Evolutionary conservation across 1,140 invertebrate species (phyloP).

Genomic region (Popillia japonica): DNA sequence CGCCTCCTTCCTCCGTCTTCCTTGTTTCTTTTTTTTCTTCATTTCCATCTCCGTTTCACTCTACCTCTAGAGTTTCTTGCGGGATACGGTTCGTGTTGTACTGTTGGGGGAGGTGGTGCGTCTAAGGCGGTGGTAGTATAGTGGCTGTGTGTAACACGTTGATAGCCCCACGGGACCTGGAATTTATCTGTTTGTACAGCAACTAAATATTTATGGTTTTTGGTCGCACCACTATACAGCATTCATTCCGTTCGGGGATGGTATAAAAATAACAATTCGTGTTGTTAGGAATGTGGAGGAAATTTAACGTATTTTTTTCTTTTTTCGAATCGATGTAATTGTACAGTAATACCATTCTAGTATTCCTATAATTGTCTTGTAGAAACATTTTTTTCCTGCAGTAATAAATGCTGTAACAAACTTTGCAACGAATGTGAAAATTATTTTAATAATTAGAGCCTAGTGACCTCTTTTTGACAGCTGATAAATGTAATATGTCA

Average conservation of each 20-base stretch:
- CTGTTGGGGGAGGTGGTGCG: background rate
- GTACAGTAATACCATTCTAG: no score
- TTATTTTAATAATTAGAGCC: no score
- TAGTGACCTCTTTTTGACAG: no score
- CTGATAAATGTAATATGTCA: no score
- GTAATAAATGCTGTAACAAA: no score
- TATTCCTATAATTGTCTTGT: no score
- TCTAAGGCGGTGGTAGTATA: background rate
- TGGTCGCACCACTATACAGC: background rate
- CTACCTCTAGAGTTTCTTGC: no score
- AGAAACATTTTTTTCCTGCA: no score
- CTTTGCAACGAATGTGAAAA: no score
- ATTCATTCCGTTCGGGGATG: slow-evolving; percentile 8
- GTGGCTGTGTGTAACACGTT: slow-evolving; percentile 36
- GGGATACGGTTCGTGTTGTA: background rate
- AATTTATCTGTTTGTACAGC: slow-evolving; percentile 37
- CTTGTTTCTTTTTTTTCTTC: background rate
- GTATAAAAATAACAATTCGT: slow-evolving; percentile 25
- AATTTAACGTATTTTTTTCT: background rate
- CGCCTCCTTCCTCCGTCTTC: background rate
- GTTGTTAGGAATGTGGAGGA: background rate
- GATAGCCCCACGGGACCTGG: slow-evolving; percentile 24
- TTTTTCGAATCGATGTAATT: no score
- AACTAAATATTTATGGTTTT: slow-evolving; percentile 38
- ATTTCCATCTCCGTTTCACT: background rate